Percentiles rank a stretch among this genome's conserved stretches.
Evolutionary conservation across 2,797 vertebrate genomes (phyloP).

Genomic region (Acipenser transmontanus): DNA sequence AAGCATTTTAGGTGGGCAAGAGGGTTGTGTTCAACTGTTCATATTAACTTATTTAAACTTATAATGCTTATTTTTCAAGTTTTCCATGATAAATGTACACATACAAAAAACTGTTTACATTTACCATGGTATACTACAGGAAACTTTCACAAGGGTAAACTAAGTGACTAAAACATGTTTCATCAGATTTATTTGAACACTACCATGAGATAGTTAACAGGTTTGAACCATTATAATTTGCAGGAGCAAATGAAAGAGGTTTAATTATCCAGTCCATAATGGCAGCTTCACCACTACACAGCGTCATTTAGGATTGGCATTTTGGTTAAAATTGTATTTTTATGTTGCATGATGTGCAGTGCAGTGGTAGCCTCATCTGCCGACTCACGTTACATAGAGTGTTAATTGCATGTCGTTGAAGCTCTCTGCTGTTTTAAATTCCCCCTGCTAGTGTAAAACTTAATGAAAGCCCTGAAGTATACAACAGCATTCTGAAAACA

Average conservation of each 20-base stretch:
- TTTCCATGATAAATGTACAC: no score
- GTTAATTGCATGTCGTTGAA: conserved; percentile 37
- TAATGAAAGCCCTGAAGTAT: conserved; percentile 63
- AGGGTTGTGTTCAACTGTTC: no score
- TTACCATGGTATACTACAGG: no score
- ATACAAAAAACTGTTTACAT: no score
- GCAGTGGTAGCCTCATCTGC: conserved; percentile 22
- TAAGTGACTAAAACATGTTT: no score
- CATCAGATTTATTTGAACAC: no score
- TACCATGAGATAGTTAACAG: no score
- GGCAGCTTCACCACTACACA: neutral
- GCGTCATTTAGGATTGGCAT: neutral
- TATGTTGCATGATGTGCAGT: neutral
- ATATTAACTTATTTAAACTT: no score
- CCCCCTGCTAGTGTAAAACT: conserved; percentile 60
- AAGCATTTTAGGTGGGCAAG: no score
- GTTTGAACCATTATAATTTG: no score
- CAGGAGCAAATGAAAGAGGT: neutral
- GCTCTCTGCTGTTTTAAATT: conserved; percentile 52
- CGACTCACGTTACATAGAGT: conserved; percentile 27
- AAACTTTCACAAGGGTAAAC: no score
- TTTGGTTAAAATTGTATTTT: neutral
- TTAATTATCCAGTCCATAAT: neutral
- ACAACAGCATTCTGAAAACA: conserved; percentile 67
- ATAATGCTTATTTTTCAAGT: no score